Evolutionary conservation across 92 coral and sea anemone genomes (phyloP), one percentile per base, ranked within the genome.

Genomic region (Siderastrea siderea): DNA sequence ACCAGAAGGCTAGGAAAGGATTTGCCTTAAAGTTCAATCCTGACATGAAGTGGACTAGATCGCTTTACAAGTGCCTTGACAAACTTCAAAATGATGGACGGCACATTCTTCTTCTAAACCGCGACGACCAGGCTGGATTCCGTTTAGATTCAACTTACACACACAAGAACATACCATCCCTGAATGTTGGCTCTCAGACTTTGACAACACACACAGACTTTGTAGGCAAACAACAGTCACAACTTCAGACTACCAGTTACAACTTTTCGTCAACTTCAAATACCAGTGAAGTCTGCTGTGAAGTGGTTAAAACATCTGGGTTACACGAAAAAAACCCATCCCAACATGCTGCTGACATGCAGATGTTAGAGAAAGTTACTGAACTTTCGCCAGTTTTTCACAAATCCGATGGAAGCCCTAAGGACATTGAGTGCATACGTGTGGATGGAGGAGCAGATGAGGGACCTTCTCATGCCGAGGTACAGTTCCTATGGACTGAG

Each of bases 381-480:
- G 15, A 59, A 3, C 64, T 14, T 59, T 3, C 14, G 14, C 14
- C 64, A 59, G 64, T 59, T 3, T 59, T 59, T 9, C 64, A 3
- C 3, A 10, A 59, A 59, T 14, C 10, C 15, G 13, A 59, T 14
- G 64, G 64, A 59, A 10, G 53, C 45, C 66, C 44, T 5, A 92
- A 88, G 68, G 92, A 79, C 67, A 74, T 85, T 12, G 90, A 85
- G 65, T 88, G 83, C 12, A 77, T 91, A 67, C 88, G 89, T 38
- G 89, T 87, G 4, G 91, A 87, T 80, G 79, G 91, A 5, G 89
- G 86, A 0, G 15, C 89, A 19, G 91, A 91, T 67, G 94, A 91
- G 59, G 94, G 94, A 6, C 89, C 89, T 13, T 44, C 65, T 47
- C 88, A 91, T 51, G 67, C 38, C 0, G 94, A 86, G 67, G 91